These are phyloP conservation scores for Pseudomyrmex sp. DNA, from an alignment of 1,140 invertebrate genomes.

Conservation along the genomic window DNA sequence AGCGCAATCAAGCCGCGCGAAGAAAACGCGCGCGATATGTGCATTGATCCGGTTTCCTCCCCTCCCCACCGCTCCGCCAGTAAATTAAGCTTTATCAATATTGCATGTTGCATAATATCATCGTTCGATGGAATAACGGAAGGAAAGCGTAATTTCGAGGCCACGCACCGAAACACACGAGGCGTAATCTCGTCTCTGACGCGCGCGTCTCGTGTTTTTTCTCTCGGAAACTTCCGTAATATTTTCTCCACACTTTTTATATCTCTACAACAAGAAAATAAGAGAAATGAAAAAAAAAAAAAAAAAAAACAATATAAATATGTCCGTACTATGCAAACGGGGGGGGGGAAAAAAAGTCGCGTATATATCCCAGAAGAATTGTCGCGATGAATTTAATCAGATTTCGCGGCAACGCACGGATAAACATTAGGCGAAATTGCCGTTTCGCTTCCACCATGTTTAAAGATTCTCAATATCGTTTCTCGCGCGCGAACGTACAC, in stretches of 20 bases:
- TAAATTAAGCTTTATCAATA: slow-evolving; percentile 60
- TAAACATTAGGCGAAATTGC: neutral
- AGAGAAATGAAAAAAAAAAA: neutral
- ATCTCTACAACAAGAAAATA: neutral
- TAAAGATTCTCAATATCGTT: slow-evolving; percentile 6
- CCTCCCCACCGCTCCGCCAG: neutral
- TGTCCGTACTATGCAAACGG: neutral
- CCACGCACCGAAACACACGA: neutral
- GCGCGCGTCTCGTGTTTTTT: no score
- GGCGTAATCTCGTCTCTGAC: neutral
- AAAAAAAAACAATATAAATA: neutral
- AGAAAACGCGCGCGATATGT: slow-evolving; percentile 24
- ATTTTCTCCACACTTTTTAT: neutral
- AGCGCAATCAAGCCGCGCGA: slow-evolving; percentile 10
- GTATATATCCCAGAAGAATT: neutral
- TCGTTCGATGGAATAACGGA: neutral
- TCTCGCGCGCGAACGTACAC: neutral
- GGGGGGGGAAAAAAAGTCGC: neutral
- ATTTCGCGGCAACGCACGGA: neutral
- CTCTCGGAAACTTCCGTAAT: neutral
- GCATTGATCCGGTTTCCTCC: slow-evolving; percentile 41
- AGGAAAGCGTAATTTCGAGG: neutral
- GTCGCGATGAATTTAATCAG: neutral
- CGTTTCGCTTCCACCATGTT: neutral
- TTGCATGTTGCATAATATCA: slow-evolving; percentile 3